Percentiles rank a stretch among this genome's conserved stretches.
Evolutionary conservation across 1,140 invertebrate genomes (phyloP).

Genomic region (Drosophila kikkawai): DNA sequence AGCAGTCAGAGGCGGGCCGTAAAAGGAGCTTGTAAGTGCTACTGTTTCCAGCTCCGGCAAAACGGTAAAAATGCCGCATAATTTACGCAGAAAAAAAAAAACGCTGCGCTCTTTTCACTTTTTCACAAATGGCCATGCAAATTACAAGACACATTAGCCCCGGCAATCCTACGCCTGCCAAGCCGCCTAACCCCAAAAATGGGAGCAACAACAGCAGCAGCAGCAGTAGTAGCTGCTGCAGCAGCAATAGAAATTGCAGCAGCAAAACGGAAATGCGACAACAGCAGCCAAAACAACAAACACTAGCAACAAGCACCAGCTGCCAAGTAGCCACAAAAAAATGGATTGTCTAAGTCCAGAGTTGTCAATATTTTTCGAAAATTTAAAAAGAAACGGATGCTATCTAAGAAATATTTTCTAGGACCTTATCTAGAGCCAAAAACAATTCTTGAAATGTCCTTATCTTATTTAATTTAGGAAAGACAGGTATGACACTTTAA

Average conservation of each 20-base stretch:
- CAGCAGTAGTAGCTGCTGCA: constrained; percentile 3
- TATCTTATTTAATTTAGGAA: background rate
- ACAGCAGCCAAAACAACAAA: constrained; percentile 21
- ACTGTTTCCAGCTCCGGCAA: constrained; percentile 68
- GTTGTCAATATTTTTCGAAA: background rate
- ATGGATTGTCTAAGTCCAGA: constrained; percentile 44
- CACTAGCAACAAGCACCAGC: constrained; percentile 47
- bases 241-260: constrained; percentile 7
- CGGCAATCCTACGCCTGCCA: constrained; percentile 72
- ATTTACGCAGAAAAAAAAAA: constrained; percentile 68
- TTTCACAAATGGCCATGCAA: constrained; percentile 82
- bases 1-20: constrained; percentile 45
- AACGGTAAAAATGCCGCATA: constrained; percentile 80
- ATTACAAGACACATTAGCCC: constrained; percentile 82
- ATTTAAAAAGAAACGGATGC: too few species aligned
- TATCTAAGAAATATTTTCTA: background rate
- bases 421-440: background rate
- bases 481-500: background rate
- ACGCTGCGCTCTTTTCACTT: constrained; percentile 69
- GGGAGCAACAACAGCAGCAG: constrained; percentile 68
- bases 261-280: constrained; percentile 76
- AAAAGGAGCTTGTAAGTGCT: constrained; percentile 81
- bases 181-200: constrained; percentile 68
- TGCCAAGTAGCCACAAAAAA: constrained; percentile 52
- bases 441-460: background rate